These are phyloP conservation scores for Octopus sinensis DNA, from an alignment of 1,140 invertebrate species.

Conservation along the genomic window DNA sequence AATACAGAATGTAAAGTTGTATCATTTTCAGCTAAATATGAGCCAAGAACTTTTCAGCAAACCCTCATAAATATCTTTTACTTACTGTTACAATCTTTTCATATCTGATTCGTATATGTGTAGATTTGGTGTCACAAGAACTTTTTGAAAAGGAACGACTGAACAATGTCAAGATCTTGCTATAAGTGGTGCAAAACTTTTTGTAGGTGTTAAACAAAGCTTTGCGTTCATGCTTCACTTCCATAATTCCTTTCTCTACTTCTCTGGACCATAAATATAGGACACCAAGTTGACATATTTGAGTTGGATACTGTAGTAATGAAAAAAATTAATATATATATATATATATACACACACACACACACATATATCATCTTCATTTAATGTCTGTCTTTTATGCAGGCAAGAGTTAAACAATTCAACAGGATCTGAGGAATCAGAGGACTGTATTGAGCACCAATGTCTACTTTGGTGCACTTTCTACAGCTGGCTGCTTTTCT, in stretches of 20 bases:
- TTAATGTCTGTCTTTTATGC: too few species aligned
- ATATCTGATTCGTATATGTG: not conserved
- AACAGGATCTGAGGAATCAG: too few species aligned
- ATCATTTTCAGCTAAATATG: too few species aligned
- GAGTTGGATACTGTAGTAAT: constrained; percentile 51
- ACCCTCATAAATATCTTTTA: not conserved
- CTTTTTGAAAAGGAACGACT: not conserved
- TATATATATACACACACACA: too few species aligned
- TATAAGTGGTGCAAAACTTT: not conserved
- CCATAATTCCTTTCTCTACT: constrained; percentile 50
- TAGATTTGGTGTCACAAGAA: not conserved
- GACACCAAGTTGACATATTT: constrained; percentile 53
- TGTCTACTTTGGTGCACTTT: too few species aligned
- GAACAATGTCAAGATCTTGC: not conserved
- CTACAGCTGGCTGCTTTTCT: too few species aligned
- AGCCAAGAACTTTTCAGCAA: too few species aligned
- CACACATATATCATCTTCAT: too few species aligned
- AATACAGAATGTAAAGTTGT: too few species aligned
- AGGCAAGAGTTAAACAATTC: too few species aligned
- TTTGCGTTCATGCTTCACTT: constrained; percentile 55
- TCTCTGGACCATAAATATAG: constrained; percentile 56
- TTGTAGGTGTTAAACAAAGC: constrained; percentile 35
- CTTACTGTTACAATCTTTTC: constrained; percentile 4
- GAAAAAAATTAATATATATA: not conserved
- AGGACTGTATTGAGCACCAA: too few species aligned